A percentile compares a stretch with the other conserved stretches of the same genome.
phyloP scores from a whole-genome alignment of 2,113 vertebrate species.

The Oreochromis spilurus region DNA sequence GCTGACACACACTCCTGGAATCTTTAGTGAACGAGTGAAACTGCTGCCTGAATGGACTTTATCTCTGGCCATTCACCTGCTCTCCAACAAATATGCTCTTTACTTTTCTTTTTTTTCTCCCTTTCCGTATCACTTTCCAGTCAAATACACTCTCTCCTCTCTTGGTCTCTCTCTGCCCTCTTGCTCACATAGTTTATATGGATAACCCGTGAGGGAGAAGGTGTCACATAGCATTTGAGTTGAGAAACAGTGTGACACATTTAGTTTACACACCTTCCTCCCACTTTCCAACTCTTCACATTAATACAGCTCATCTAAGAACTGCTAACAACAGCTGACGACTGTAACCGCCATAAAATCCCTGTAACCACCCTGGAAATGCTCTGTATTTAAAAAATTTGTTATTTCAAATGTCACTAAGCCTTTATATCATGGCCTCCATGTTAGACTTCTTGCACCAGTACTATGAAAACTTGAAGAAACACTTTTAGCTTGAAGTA shows the following conservation, averaged over 20 bases:
- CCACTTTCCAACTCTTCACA: background rate
- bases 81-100: background rate
- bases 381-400: background rate
- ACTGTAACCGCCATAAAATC: background rate
- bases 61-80: background rate
- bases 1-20: background rate
- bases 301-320: background rate
- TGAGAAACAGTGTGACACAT: conserved; percentile 8
- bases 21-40: background rate
- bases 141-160: background rate
- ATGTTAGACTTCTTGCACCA: background rate
- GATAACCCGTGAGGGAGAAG: background rate
- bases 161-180: background rate
- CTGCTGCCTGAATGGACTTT: background rate
- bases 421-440: background rate
- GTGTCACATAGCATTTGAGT: conserved; percentile 13
- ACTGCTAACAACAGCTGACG: background rate
- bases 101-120: background rate
- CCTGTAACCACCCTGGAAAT: background rate
- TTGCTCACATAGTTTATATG: background rate
- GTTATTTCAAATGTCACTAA: background rate
- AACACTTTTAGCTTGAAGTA: background rate
- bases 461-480: background rate
- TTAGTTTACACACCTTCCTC: background rate
- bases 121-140: background rate